These are phyloP conservation scores for Lerista edwardsae DNA, from an alignment of 2,797 vertebrate species.

Conservation along the genomic window DNA sequence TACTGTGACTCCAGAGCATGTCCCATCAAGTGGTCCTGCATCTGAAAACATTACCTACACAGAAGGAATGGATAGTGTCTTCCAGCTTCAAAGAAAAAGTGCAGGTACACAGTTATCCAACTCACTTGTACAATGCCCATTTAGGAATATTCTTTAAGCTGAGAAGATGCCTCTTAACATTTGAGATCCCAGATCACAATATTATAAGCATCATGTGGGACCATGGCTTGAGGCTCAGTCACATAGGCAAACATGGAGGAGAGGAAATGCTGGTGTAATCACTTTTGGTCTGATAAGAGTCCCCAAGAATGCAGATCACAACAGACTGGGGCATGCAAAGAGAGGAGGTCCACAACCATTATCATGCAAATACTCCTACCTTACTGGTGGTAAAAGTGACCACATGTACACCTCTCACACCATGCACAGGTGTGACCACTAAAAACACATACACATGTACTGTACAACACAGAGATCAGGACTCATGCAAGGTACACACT, in stretches of 20 bases:
- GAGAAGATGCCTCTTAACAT: not conserved
- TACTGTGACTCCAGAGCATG: not conserved
- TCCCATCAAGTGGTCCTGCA: accelerated
- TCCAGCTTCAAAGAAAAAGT: accelerated
- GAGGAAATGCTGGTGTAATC: not conserved
- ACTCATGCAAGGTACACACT: not conserved
- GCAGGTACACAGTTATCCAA: not conserved
- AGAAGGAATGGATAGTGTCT: not conserved
- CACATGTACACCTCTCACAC: not conserved
- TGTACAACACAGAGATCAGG: not conserved
- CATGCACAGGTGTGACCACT: not conserved
- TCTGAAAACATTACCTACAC: accelerated
- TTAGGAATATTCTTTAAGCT: not conserved
- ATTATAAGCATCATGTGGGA: accelerated
- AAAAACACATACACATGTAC: not conserved
- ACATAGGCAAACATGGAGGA: not conserved
- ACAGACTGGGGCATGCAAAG: not conserved
- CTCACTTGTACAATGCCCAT: not conserved
- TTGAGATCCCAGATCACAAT: constrained; percentile 29
- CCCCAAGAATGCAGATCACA: not conserved
- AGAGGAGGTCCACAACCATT: not conserved
- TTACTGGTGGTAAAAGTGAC: not conserved
- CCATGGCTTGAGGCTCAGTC: not conserved
- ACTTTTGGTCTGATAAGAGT: accelerated
- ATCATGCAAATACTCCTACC: not conserved